These are phyloP conservation scores for Hepsetus odoe DNA, from an alignment of 2,113 vertebrate species.

Conservation along the genomic window DNA sequence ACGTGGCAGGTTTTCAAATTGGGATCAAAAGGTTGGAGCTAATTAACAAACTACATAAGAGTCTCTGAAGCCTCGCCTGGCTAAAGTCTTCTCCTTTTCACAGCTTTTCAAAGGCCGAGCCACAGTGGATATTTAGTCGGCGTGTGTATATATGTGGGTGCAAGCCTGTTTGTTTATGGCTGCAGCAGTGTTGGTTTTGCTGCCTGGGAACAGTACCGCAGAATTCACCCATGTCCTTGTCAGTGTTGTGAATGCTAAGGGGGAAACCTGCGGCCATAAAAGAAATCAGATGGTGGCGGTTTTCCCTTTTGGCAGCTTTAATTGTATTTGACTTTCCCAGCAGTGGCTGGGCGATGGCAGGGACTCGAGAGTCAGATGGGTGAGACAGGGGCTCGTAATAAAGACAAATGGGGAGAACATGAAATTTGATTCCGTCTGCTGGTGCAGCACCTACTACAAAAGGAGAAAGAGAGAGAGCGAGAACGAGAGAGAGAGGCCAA, in stretches of 20 bases:
- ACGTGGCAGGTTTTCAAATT: conserved; percentile 75
- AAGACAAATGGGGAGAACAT: conserved; percentile 77
- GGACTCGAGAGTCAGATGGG: conserved; percentile 59
- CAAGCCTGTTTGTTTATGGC: conserved; percentile 49
- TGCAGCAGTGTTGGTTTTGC: background rate
- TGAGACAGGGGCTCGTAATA: conserved; percentile 76
- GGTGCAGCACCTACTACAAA: conserved; percentile 65
- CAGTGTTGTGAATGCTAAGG: conserved; percentile 2
- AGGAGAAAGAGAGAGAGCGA: conserved; percentile 46
- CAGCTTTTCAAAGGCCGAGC: conserved; percentile 34
- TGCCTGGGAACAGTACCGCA: background rate
- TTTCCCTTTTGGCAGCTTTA: conserved; percentile 62
- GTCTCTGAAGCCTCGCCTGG: conserved; percentile 63
- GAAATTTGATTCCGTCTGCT: conserved; percentile 76
- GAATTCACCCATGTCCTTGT: conserved; percentile 11
- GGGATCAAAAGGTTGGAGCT: conserved; percentile 79
- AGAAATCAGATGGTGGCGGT: conserved; percentile 54
- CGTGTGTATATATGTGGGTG: conserved; percentile 26
- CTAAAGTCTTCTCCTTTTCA: conserved; percentile 52
- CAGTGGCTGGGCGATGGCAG: conserved; percentile 54
- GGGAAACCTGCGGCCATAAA: conserved; percentile 32
- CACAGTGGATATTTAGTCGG: conserved; percentile 25
- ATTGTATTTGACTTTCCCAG: conserved; percentile 69
- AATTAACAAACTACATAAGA: conserved; percentile 80
- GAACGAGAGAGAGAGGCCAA: conserved; percentile 50